Base-by-base conservation (phyloP, 2,797 vertebrate species). In the Novumbra hubbsi region DNA sequence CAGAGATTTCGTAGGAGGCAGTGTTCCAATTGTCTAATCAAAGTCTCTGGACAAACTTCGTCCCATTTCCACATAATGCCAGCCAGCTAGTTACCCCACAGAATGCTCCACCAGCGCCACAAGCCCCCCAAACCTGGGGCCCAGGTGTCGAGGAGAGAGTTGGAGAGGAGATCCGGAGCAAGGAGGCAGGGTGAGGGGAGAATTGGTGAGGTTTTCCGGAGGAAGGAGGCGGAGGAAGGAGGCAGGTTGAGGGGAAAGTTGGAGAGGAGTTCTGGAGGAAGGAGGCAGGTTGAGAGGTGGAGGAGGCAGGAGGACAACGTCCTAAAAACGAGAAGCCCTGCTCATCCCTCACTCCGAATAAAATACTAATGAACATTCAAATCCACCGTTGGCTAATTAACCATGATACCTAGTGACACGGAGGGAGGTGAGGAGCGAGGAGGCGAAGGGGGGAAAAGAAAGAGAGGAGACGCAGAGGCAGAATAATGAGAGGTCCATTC, bases 381-480 rank as follows among this genome's bases (percentile, higher is more conserved):
- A 87, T 88, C 78, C 83, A 90, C 87, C 73, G 74, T 80, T 77
- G 79, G 83, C 87, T 92, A 91, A 92, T 92, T 92, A 92, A 82
- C 84, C 84, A 81, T 87, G 88, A 90, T 88, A 87, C 87, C 81
- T 85, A 81, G 81, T 87, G 88, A 89, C 88, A 89, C 77, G 76
- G 70, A 78, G 71, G 82, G 78, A 66, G 76, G 78, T 71, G 80
- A 30, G 57, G 24, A 28, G 57, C 27, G 41, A 62, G 45, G 73
- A 76, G 73, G 38, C 50, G 72, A 50, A 21, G 67, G 16, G 12
- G 11, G 55, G 15, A 5, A n/a, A 76, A 68, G 76, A 66, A 19
- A 64, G 49, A 65, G 49, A 74, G 60, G 64, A 15, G 68, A 27
- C 15, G 2, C 14, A 49, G 68, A 17, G 21, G 3, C 14, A 21